Base-by-base conservation (phyloP, 1,140 invertebrate species). In the Nasonia giraulti region DNA sequence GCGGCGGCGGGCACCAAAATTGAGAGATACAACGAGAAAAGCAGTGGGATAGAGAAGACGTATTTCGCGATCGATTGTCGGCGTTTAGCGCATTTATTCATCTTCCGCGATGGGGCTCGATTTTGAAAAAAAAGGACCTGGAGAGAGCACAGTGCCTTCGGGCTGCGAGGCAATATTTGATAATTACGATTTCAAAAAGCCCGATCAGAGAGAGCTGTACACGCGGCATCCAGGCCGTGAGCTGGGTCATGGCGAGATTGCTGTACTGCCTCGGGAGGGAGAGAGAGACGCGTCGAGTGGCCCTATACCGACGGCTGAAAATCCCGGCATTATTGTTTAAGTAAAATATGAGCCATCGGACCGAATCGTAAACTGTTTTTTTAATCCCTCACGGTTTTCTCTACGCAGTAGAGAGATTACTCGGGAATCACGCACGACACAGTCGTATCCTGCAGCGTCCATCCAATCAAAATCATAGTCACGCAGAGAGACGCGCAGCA, bases 21-120 rank as follows among this genome's bases (percentile, higher is more conserved):
- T 92, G 90, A 92, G 91, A 91, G 90, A 91, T 90, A 91, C 91
- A 90, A 89, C 89, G 90, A 91, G 55, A 91, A 89, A 76, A 50
- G 44, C 40, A 50, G 68, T 33, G 68, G 20, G 27, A 31, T n/a
- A 11, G 1, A 68, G 66, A 68, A 88, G 89, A 71, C 23, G 89
- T 88, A 87, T 89, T 87, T 89, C 87, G 88, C 91, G 33, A 92
- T 92, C 90, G 91, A 92, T 92, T 92, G 90, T 90, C 89, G 89
- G 88, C 90, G 90, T 89, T 91, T 91, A 89, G 89, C 89, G 23
- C 68, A 69, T 69, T 69, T 69, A 69, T 69, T 69, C 68, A 31
- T 69, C 68, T 69, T 27, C 27, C 68, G 27, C 1, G 68, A 71
- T 71, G 20, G 66, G 20, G 50, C 14, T 55, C 66, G 66, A 55